These are phyloP conservation scores for Dicrostonyx torquatus DNA, from an alignment of 2,797 vertebrate genomes.

Conservation along the genomic window DNA sequence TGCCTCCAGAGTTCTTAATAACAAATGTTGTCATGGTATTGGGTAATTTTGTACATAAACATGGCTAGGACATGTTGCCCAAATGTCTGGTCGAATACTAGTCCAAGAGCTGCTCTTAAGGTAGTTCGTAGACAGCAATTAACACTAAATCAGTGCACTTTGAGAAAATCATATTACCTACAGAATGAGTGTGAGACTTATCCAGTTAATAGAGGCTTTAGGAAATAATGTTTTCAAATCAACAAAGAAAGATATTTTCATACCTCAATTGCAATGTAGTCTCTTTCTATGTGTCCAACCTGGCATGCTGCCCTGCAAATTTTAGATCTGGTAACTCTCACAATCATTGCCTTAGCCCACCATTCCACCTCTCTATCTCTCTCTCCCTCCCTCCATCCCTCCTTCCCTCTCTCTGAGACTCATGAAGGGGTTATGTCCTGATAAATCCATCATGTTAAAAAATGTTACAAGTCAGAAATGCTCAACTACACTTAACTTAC, in stretches of 20 bases:
- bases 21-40: neutral
- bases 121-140: neutral
- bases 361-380: neutral
- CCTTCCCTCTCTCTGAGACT: neutral
- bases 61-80: neutral
- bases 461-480: neutral
- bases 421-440: neutral
- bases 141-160: neutral
- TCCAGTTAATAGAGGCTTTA: neutral
- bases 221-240: neutral
- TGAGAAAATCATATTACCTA: neutral
- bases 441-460: neutral
- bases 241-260: neutral
- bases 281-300: neutral
- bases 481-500: neutral
- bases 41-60: neutral
- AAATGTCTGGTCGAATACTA: neutral
- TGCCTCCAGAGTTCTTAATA: slow-evolving; percentile 27
- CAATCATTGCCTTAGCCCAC: neutral
- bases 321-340: neutral
- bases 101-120: neutral
- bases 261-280: neutral
- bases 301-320: neutral
- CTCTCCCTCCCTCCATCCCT: fast-evolving
- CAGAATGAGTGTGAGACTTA: neutral